Evolutionary conservation across 2,888 invertebrate genomes (phyloP), one percentile per base, ranked within the genome.

Genomic region (Epicampocera succincta): DNA sequence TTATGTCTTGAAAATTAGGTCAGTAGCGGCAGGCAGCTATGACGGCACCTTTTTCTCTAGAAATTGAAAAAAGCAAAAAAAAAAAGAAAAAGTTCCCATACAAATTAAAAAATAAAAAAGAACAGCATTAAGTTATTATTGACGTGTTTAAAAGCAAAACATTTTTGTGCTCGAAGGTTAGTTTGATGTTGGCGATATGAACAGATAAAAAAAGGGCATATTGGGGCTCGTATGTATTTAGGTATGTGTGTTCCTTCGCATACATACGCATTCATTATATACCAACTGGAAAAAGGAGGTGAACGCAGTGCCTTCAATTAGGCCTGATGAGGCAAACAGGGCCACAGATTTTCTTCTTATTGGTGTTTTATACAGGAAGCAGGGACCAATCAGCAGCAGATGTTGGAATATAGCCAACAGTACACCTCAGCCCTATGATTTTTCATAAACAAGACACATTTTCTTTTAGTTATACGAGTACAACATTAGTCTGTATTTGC

Each of bases 151-250:
- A 33, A 48, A 17, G 52, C 29, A 77, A 77, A 60, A 44, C 58
- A 48, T 9, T 12, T 72, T 66, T 46, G 44, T 25, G 50, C 72
- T 73, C 21, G 42, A 79, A 79, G 66, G 72, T 73, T 66, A 68
- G 52, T 66, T 72, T 48, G 63, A 65, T 81, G 76, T 40, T 68
- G 61, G 42, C 42, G 68, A 60, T 66, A 72, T 68, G 40, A 38
- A 75, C 12, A 75, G 56, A 71, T 74, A 69, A 69, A 40, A 69
- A 80, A 71, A 71, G 80, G 74, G 76, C 66, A 76, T 72, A 66
- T 60, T 46, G 25, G 3, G 38, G 56, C 8, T 12, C 15, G 33
- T 17, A 17, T 33, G 33, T 9, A 33, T 8, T 33, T 33, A 33
- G 3, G 33, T 33, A 9, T 8, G 3, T 29, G 29, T 4, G 29